Conservation (phyloP, 2,113 vertebrate species). For the Cyanocitta stelleri region DNA sequence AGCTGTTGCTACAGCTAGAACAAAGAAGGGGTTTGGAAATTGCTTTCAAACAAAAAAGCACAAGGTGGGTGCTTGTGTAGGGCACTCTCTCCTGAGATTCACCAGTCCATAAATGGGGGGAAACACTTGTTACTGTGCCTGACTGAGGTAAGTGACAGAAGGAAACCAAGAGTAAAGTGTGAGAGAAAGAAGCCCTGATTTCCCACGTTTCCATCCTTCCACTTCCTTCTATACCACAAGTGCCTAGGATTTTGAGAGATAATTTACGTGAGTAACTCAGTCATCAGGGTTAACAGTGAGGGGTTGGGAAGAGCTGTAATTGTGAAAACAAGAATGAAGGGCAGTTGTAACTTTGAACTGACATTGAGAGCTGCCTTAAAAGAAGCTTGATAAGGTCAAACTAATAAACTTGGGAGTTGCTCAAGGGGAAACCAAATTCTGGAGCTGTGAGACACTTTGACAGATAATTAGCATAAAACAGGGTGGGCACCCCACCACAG, state of each 20-base stretch:
- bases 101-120: background rate
- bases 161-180: constrained; percentile 22
- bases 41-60: constrained; percentile 43
- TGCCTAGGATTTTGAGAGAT: background rate
- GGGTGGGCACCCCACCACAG: constrained; percentile 12
- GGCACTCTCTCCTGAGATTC: constrained; percentile 19
- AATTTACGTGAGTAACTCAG: background rate
- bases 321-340: constrained; percentile 37
- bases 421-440: constrained; percentile 46
- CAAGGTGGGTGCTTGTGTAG: background rate
- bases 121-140: background rate
- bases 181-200: background rate
- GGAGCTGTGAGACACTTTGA: constrained; percentile 46
- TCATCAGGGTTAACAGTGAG: background rate
- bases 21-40: constrained; percentile 54
- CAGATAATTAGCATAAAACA: constrained; percentile 71
- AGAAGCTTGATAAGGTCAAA: constrained; percentile 68
- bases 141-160: constrained; percentile 54
- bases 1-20: constrained; percentile 22
- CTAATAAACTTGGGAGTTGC: constrained; percentile 64
- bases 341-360: constrained; percentile 55
- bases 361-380: constrained; percentile 66
- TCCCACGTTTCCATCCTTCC: background rate
- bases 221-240: background rate
- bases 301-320: constrained; percentile 21